Percentiles rank a stretch among this genome's conserved stretches.
Evolutionary conservation across 2,797 vertebrate genomes (phyloP).

Genomic region (Benthosema pterotum): DNA sequence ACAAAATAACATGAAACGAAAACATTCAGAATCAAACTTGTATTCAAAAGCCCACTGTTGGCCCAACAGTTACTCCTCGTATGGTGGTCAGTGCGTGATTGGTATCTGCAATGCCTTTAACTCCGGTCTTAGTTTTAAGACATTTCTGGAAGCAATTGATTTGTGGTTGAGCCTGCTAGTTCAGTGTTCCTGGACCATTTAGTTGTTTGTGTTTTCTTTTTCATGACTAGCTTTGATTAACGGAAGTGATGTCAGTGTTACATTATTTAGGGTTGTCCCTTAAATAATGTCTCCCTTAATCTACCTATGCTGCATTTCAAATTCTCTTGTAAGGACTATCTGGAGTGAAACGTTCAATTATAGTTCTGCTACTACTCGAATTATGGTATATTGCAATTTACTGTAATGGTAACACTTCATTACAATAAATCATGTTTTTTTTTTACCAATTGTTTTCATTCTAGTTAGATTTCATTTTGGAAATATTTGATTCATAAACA

Average conservation of each 20-base stretch:
- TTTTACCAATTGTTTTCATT: slow-evolving; percentile 8
- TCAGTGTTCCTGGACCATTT: slow-evolving; percentile 39
- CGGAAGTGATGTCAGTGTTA: slow-evolving; percentile 65
- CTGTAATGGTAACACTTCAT: slow-evolving; percentile 72
- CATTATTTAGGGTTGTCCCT: slow-evolving; percentile 67
- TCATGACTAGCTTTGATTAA: slow-evolving; percentile 63
- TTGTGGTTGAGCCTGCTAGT: slow-evolving; percentile 43
- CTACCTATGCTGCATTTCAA: slow-evolving; percentile 70
- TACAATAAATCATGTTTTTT: slow-evolving; percentile 67
- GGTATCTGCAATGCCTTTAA: slow-evolving; percentile 40
- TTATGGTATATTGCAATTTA: slow-evolving; percentile 58
- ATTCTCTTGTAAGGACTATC: slow-evolving; percentile 52
- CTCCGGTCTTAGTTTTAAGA: slow-evolving; percentile 4
- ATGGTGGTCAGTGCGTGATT: slow-evolving; percentile 34
- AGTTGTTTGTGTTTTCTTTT: slow-evolving; percentile 58
- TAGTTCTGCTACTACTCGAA: slow-evolving; percentile 43
- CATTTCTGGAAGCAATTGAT: slow-evolving; percentile 24
- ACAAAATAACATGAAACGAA: not conserved
- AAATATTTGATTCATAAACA: no score
- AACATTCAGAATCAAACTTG: not conserved
- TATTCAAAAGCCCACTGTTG: not conserved
- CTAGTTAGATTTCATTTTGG: no score
- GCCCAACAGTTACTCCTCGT: slow-evolving; percentile 1
- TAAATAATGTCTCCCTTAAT: slow-evolving; percentile 42
- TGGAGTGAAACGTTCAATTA: slow-evolving; percentile 45